Percentiles rank a stretch among this genome's conserved stretches.
Evolutionary conservation across 2,888 invertebrate genomes (phyloP).

Genomic region (Odontocerum albicorne): DNA sequence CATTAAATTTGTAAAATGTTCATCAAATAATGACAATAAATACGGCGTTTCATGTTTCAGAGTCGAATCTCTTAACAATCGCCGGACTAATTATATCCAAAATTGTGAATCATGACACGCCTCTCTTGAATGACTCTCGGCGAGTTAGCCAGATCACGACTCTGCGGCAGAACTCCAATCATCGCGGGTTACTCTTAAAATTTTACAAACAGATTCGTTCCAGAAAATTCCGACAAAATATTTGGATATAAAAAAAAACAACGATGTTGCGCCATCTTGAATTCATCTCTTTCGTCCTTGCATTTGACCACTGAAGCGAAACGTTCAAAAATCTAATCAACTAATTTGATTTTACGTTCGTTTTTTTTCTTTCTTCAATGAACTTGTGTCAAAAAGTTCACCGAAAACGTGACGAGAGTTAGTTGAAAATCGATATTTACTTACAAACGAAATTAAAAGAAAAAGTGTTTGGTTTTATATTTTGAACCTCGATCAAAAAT

Average conservation of each 20-base stretch:
- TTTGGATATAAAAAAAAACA: conserved; percentile 12
- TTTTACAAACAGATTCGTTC: conserved; percentile 34
- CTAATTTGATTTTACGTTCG: too few relatives aligned
- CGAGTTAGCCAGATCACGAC: conserved; percentile 26
- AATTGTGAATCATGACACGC: conserved; percentile 33
- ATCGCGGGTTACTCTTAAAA: conserved; percentile 25
- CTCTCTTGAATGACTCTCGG: conserved; percentile 23
- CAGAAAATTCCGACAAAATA: conserved; percentile 29
- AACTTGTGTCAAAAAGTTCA: too few relatives aligned
- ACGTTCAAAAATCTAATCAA: too few relatives aligned
- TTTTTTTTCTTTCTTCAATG: too few relatives aligned
- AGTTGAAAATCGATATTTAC: too few relatives aligned
- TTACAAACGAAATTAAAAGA: too few relatives aligned
- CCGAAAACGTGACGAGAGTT: too few relatives aligned
- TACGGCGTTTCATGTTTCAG: conserved; percentile 14
- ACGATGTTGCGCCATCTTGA: background rate
- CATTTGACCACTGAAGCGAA: background rate
- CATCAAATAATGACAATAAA: conserved; percentile 9
- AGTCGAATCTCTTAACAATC: conserved; percentile 21
- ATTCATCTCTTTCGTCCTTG: conserved; percentile 5
- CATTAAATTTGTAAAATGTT: too few relatives aligned
- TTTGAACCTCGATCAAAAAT: too few relatives aligned
- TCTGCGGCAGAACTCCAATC: conserved; percentile 16
- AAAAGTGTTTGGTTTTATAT: too few relatives aligned
- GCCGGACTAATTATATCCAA: conserved; percentile 30